phyloP scores from a whole-genome alignment of 2,113 vertebrate species.

The Epinephelus cyanopodus region DNA sequence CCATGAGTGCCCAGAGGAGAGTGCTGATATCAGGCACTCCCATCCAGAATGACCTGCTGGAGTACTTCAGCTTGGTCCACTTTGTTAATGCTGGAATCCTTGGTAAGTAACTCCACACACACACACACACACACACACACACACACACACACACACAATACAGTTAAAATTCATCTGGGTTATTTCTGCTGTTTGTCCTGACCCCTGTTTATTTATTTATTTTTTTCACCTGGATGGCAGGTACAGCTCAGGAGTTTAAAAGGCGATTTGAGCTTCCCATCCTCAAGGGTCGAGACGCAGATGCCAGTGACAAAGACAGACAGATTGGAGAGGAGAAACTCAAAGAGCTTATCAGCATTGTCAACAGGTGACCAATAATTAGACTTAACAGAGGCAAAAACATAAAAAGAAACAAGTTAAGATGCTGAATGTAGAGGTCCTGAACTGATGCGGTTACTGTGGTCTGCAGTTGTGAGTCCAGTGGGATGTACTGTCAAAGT shows the following conservation, averaged over 20 bases:
- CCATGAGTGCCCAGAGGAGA: conserved; percentile 90
- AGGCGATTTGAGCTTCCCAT: conserved; percentile 96
- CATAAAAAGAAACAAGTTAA: not conserved
- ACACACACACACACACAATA: not conserved
- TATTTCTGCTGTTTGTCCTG: not conserved
- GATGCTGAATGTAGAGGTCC: no score
- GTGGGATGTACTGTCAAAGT: no score
- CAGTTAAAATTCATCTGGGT: not conserved
- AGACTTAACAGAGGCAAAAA: not conserved
- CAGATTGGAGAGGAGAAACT: conserved; percentile 92
- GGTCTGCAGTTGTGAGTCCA: no score
- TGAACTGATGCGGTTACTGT: no score
- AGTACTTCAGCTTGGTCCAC: conserved; percentile 98
- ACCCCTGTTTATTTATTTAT: not conserved
- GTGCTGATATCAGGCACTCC: conserved; percentile 97
- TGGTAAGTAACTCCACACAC: conserved; percentile 81
- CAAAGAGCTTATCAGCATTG: conserved; percentile 92
- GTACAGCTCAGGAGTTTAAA: conserved; percentile 97
- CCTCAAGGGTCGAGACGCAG: conserved; percentile 94
- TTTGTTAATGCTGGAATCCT: conserved; percentile 96
- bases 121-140: not conserved
- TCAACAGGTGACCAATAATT: conserved; percentile 87
- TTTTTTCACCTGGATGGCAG: conserved; percentile 69
- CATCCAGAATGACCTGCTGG: conserved; percentile 97
- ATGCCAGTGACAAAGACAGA: conserved; percentile 90